Evolutionary conservation across 1,140 invertebrate species (phyloP), one percentile per base, ranked within the genome.

Genomic region (Halictus rubicundus): DNA sequence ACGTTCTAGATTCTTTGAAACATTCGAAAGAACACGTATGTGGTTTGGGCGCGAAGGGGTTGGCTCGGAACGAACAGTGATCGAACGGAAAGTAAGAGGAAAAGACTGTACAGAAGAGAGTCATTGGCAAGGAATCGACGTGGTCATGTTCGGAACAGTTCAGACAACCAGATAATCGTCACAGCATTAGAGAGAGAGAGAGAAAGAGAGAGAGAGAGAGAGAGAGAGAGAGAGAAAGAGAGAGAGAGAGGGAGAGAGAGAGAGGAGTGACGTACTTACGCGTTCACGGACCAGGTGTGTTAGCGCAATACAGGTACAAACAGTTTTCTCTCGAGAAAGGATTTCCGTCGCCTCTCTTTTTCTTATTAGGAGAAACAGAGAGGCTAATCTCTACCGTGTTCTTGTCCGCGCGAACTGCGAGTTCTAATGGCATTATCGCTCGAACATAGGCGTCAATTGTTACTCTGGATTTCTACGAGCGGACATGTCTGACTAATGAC

Each of bases 91-190:
- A 39, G 37, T 6, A 68, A 60, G 81, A 69, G 71, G 68, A 65
- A 61, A 78, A 71, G 25, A 64, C 73, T 79, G 19, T 25, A 37
- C 64, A 81, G 75, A 80, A 83, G 64, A 80, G 74, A 87, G 78
- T 69, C 49, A 32, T 75, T 79, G 68, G 73, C 69, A 65, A 75
- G 75, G 83, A 84, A 78, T 49, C 81, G 83, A 86, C 72, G 37
- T 63, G 8, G 4, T 60, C 27, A 64, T 81, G 79, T 86, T 80
- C 85, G 85, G 79, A 74, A 86, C 68, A 63, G 16, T 21, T 52
- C 84, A 75, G 78, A 86, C 84, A 87, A 86, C 68, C 73, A 81
- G 81, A 87, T 74, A 80, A 83, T 84, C 74, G 83, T 84, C 81
- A 87, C 78, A 87, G 78, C 84, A 78, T 86, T 66, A 87, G 72